Evolutionary conservation across 2,888 invertebrate species (phyloP).

Genomic region (Pyralis farinalis): DNA sequence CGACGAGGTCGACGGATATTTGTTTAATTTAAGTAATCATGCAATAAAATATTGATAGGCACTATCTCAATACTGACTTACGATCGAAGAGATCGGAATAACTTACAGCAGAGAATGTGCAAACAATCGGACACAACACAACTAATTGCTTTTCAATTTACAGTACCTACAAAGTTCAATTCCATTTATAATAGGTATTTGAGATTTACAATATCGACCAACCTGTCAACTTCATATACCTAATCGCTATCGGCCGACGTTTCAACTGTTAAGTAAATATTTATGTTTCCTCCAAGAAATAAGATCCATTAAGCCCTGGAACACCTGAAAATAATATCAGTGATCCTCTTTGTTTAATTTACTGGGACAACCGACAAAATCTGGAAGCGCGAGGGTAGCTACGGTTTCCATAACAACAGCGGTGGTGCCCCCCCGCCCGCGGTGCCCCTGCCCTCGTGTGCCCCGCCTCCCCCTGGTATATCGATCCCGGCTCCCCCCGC

Average conservation of each 20-base stretch:
- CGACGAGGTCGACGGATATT: too few species aligned
- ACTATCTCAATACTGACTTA: too few species aligned
- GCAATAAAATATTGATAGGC: too few species aligned
- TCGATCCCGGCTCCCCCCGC: constrained; percentile 43
- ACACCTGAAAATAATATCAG: constrained; percentile 57
- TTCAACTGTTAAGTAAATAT: constrained; percentile 7
- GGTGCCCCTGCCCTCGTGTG: constrained; percentile 26
- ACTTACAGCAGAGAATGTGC: neutral
- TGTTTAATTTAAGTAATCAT: too few species aligned
- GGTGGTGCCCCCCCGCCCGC: constrained; percentile 43
- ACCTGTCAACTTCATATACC: neutral
- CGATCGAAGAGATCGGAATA: neutral
- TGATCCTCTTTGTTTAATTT: constrained; percentile 75
- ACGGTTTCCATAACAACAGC: constrained; percentile 77
- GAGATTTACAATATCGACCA: neutral
- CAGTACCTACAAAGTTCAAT: too few species aligned
- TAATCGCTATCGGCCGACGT: neutral
- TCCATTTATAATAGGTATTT: neutral
- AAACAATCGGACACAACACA: too few species aligned
- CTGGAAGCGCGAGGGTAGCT: constrained; percentile 73
- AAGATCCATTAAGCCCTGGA: constrained; percentile 17
- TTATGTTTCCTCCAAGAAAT: constrained; percentile 9
- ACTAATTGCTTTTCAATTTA: neutral
- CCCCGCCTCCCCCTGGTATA: constrained; percentile 30
- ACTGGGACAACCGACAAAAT: constrained; percentile 72